Percentiles rank a stretch among this genome's conserved stretches.
phyloP scores from a whole-genome alignment of 2,888 invertebrate species.

The Caenorhabditis panamensis region DNA sequence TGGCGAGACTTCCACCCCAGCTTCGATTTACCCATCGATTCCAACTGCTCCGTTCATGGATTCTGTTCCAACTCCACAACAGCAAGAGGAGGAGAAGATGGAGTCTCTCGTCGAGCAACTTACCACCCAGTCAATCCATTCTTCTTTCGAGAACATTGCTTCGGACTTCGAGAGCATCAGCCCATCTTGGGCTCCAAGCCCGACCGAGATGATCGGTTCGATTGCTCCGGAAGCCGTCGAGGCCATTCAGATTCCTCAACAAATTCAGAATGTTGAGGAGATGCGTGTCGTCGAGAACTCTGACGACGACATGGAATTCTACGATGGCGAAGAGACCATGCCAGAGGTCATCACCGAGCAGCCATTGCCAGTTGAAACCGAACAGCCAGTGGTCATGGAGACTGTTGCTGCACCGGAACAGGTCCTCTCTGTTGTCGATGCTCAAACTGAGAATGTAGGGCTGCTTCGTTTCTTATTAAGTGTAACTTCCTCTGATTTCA shows the following conservation, averaged over 20 bases:
- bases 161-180: constrained; percentile 35
- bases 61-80: background rate
- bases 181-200: constrained; percentile 12
- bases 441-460: constrained; percentile 22
- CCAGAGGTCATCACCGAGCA: background rate
- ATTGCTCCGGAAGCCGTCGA: background rate
- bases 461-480: background rate
- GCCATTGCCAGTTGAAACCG: too few species aligned
- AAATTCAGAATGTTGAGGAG: background rate
- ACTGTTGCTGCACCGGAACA: background rate
- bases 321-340: constrained; percentile 5
- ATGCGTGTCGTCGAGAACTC: background rate
- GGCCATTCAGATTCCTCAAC: background rate
- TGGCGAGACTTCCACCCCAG: too few species aligned
- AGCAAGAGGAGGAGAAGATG: background rate
- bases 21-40: too few species aligned
- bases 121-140: constrained; percentile 24
- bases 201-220: background rate
- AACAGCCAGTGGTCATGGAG: too few species aligned
- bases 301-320: constrained; percentile 18
- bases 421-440: background rate
- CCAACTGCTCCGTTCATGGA: too few species aligned
- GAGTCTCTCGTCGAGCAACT: background rate
- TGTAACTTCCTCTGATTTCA: background rate
- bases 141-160: constrained; percentile 47